Conservation (phyloP, 1,140 invertebrate genomes). For the Caenorhabditis brenneri region DNA sequence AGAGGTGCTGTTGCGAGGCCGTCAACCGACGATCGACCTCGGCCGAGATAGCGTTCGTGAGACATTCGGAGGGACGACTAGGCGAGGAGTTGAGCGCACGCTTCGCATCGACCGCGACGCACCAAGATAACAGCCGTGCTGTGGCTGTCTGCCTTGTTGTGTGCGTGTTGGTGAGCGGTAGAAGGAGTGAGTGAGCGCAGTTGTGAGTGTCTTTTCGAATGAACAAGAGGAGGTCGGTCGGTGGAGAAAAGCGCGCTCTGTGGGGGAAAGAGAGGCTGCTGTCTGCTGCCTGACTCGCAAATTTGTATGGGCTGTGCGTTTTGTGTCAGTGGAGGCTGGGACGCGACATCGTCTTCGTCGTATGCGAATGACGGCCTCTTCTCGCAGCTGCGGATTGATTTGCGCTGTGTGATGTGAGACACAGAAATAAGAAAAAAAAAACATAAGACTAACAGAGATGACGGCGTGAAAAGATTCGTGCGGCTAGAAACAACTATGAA, state of each 20-base stretch:
- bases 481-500: neutral
- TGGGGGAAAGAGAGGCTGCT: neutral
- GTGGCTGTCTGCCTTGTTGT: conserved; percentile 5
- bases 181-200: neutral
- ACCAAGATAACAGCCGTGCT: conserved; percentile 36
- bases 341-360: conserved; percentile 11
- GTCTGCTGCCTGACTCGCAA: conserved; percentile 34
- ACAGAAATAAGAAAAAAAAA: conserved; percentile 19
- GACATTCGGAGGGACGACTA: conserved; percentile 33
- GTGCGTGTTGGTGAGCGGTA: neutral
- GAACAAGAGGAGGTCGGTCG: conserved; percentile 17
- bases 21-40: conserved; percentile 39
- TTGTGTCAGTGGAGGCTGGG: conserved; percentile 17
- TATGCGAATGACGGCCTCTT: conserved; percentile 30
- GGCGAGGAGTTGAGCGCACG: conserved; percentile 35
- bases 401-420: conserved; percentile 38
- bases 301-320: conserved; percentile 40
- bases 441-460: neutral
- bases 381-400: conserved; percentile 39
- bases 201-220: conserved; percentile 26
- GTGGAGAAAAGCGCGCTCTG: conserved; percentile 6
- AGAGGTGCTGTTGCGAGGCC: conserved; percentile 28
- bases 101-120: conserved; percentile 29
- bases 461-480: neutral
- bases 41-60: conserved; percentile 36